A percentile compares a stretch with the other conserved stretches of the same genome.
These are phyloP conservation scores for Popillia japonica DNA, from an alignment of 1,140 invertebrate genomes.

Conservation along the genomic window DNA sequence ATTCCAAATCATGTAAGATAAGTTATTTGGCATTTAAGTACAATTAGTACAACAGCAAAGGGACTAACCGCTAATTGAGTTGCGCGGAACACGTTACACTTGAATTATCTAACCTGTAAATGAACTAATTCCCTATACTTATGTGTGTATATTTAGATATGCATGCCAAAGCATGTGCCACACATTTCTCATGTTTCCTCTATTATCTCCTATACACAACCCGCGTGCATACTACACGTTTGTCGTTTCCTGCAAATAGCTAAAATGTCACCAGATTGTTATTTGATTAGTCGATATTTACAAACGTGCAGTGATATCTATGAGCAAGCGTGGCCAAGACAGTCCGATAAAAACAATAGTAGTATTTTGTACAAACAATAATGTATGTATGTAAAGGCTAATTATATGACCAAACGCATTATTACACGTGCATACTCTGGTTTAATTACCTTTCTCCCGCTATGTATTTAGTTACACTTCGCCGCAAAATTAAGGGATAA, in stretches of 20 bases:
- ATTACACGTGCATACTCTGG: not conserved
- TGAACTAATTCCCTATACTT: not conserved
- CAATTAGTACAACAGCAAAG: too few relatives aligned
- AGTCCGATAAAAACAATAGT: not conserved
- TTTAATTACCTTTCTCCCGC: not conserved
- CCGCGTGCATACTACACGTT: not conserved
- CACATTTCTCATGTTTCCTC: too few relatives aligned
- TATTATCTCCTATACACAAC: not conserved
- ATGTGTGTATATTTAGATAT: not conserved
- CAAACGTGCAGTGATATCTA: not conserved
- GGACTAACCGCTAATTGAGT: too few relatives aligned
- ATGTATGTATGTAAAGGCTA: not conserved
- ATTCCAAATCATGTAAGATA: too few relatives aligned
- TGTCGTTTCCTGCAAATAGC: not conserved
- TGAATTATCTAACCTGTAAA: not conserved
- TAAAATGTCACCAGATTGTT: not conserved
- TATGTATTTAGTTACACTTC: too few relatives aligned
- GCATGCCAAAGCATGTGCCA: not conserved
- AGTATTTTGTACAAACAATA: not conserved
- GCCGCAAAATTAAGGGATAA: too few relatives aligned
- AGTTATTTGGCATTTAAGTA: too few relatives aligned
- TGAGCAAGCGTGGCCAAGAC: not conserved
- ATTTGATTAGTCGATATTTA: slow-evolving; percentile 1
- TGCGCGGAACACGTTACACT: not conserved
- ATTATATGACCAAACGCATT: not conserved